phyloP scores from a whole-genome alignment of 2,888 invertebrate species.

The Drosophila meridionalis region DNA sequence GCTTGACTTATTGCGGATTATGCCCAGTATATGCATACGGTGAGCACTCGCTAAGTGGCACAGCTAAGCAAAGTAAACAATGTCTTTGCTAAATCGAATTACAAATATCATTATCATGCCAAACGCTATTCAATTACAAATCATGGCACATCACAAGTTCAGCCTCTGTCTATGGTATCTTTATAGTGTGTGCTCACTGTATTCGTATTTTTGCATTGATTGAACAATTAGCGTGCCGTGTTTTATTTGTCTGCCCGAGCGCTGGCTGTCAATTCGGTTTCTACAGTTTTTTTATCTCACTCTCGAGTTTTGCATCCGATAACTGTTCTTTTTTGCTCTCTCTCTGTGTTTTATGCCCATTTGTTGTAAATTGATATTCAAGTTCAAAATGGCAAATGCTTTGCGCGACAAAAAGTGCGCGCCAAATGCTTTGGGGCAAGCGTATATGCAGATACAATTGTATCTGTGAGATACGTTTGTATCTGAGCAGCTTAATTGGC shows the following conservation, averaged over 20 bases:
- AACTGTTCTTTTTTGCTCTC: constrained; percentile 27
- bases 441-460: constrained; percentile 23
- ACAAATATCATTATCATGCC: neutral
- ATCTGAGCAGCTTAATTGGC: constrained; percentile 68
- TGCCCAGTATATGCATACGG: constrained; percentile 25
- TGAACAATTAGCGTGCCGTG: constrained; percentile 68
- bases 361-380: constrained; percentile 83
- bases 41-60: neutral
- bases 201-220: constrained; percentile 64
- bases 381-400: constrained; percentile 81
- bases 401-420: constrained; percentile 76
- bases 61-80: neutral
- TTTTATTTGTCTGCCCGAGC: constrained; percentile 20
- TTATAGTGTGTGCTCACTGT: constrained; percentile 10
- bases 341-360: constrained; percentile 20
- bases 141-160: constrained; percentile 8
- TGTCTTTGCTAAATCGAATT: neutral
- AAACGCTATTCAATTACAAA: neutral
- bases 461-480: constrained; percentile 58
- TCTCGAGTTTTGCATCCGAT: constrained; percentile 45
- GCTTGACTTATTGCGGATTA: constrained; percentile 27
- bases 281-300: constrained; percentile 36
- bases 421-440: constrained; percentile 62
- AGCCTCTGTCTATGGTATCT: neutral
- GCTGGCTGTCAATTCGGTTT: constrained; percentile 54